Evolutionary conservation across 2,797 vertebrate species (phyloP), one percentile per base, ranked within the genome.

Genomic region (Oreortyx pictus): DNA sequence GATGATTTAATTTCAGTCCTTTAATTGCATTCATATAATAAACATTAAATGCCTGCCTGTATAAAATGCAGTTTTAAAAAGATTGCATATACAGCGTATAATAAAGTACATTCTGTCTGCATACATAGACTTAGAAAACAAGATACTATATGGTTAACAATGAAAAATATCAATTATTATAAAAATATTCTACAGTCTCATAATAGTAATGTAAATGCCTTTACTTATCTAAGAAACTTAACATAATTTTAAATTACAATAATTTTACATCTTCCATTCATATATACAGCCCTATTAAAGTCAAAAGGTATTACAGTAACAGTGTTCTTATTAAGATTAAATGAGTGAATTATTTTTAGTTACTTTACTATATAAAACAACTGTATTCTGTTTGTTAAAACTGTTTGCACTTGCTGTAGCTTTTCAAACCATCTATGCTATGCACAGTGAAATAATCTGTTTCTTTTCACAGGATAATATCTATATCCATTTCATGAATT

Each of bases 161-260:
- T 96, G 94, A 97, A 97, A 97, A 97, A 97, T 96, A 96, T 87
- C 75, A 97, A 96, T 97, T 95, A 97, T 97, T 97, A 97, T 67
- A 96, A 97, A 97, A 97, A 96, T 95, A 97, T 88, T 96, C 92
- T 97, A 97, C 91, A 95, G 89, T 90, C 92, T 95, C 94, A 92
- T 94, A 97, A 96, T 84, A 96, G 89, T 52, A 95, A 95, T 96
- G 95, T 93, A 96, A 98, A 94, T 95, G 90, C 89, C 89, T 97
- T 97, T 93, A 94, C 91, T 95, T 83, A 95, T 97, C 94, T 97
- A 97, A 96, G 89, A 93, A 95, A 93, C 93, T 95, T 95, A 95
- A 89, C 90, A 76, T 96, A 97, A 97, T 97, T 96, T 97, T 97
- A 97, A 97, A 96, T 97, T 97, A 97, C 95, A 96, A 79, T 80